phyloP scores from a whole-genome alignment of 2,888 invertebrate genomes.

The Zygaena filipendulae region DNA sequence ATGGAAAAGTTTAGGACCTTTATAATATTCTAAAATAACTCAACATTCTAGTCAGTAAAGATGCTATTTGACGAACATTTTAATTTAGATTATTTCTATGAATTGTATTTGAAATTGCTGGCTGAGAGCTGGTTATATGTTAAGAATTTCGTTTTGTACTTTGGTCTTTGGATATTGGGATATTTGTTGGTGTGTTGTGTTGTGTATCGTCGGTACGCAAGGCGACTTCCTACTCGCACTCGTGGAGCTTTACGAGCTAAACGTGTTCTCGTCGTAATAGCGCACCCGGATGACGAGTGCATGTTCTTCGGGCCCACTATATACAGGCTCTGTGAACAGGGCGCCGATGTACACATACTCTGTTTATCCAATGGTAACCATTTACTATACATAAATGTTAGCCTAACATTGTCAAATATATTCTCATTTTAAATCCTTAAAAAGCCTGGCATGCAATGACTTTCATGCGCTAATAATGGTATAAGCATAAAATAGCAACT shows the following conservation, averaged over 20 bases:
- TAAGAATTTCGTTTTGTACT: slow-evolving; percentile 49
- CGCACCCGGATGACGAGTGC: slow-evolving; percentile 98
- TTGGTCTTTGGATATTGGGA: slow-evolving; percentile 65
- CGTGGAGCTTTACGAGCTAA: slow-evolving; percentile 59
- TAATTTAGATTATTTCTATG: slow-evolving; percentile 36
- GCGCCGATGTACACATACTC: slow-evolving; percentile 79
- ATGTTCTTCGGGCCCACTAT: slow-evolving; percentile 98
- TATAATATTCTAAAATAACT: slow-evolving; percentile 10
- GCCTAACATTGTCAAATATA: slow-evolving; percentile 1
- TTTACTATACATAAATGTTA: slow-evolving; percentile 5
- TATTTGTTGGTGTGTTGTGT: slow-evolving; percentile 58
- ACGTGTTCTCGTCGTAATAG: slow-evolving; percentile 83
- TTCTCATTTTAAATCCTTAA: background rate
- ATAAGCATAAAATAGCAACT: too few relatives aligned
- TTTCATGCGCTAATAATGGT: too few relatives aligned
- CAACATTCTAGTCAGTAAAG: slow-evolving; percentile 20
- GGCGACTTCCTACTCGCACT: slow-evolving; percentile 55
- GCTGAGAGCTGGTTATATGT: slow-evolving; percentile 46
- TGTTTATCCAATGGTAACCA: slow-evolving; percentile 89
- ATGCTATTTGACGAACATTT: slow-evolving; percentile 29
- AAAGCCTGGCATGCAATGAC: slow-evolving; percentile 2
- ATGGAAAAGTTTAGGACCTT: too few relatives aligned
- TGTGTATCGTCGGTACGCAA: slow-evolving; percentile 60
- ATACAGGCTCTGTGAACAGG: slow-evolving; percentile 72
- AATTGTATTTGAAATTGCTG: slow-evolving; percentile 41